phyloP scores from a whole-genome alignment of 2,113 vertebrate genomes.

The Potamarius usumacintae region DNA sequence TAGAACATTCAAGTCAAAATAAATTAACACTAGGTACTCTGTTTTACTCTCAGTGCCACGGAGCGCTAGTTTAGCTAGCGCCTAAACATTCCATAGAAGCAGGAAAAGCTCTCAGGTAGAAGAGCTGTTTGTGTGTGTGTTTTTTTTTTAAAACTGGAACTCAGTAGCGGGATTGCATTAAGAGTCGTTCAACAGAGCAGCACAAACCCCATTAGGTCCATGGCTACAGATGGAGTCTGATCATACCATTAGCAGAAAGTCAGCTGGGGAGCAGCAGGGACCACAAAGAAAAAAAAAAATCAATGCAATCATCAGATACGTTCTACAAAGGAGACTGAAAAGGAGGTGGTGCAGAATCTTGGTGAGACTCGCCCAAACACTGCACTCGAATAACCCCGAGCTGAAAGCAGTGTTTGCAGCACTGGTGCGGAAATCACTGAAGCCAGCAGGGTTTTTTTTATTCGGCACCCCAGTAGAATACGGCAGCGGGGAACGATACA shows the following conservation, averaged over 20 bases:
- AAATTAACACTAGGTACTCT: not conserved
- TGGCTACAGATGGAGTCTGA: not conserved
- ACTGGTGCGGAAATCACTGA: slow-evolving; percentile 22
- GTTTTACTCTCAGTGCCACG: not conserved
- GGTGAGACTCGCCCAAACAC: slow-evolving; percentile 12
- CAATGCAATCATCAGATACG: slow-evolving; percentile 20
- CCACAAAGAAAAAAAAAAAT: not conserved
- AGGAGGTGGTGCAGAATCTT: slow-evolving; percentile 1
- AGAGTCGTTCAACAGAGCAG: slow-evolving; percentile 12
- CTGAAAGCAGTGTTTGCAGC: slow-evolving; percentile 30
- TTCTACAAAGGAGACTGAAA: slow-evolving; percentile 18
- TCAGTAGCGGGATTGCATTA: not conserved
- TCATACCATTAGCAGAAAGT: slow-evolving; percentile 20
- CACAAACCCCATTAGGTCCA: not conserved
- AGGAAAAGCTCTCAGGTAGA: not conserved
- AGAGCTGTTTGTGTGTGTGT: not conserved
- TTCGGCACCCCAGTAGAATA: not conserved
- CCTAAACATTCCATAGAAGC: not conserved
- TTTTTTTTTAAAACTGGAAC: not conserved
- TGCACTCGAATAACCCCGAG: slow-evolving; percentile 27
- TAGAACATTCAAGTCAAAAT: not conserved
- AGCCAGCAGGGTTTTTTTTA: not conserved
- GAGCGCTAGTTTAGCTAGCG: not conserved
- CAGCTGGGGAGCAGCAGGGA: not conserved
- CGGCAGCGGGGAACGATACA: slow-evolving; percentile 11